Percentiles rank a stretch among this genome's conserved stretches.
Evolutionary conservation across 2,888 invertebrate genomes (phyloP).

Genomic region (Orchesellides sinensis): DNA sequence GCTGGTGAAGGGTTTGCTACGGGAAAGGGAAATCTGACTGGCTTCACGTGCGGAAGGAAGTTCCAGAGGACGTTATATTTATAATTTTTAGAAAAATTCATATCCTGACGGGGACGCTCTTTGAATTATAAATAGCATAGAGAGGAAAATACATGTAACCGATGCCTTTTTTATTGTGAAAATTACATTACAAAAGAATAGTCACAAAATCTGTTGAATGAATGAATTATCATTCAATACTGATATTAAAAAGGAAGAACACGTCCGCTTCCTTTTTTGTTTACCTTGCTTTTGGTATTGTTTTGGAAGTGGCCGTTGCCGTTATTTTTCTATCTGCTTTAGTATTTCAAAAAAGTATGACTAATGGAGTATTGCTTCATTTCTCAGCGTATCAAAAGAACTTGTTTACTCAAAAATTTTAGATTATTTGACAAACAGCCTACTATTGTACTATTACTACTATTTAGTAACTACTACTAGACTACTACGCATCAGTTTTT

Average conservation of each 20-base stretch:
- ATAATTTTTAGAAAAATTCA: slow-evolving; percentile 33
- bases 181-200: too few relatives aligned
- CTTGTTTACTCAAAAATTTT: too few relatives aligned
- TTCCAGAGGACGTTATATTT: slow-evolving; percentile 26
- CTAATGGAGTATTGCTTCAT: too few relatives aligned
- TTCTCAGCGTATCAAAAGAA: too few relatives aligned
- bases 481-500: too few relatives aligned
- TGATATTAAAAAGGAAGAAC: slow-evolving; percentile 10
- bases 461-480: too few relatives aligned
- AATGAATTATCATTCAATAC: neutral
- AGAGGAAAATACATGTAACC: neutral
- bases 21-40: slow-evolving; percentile 55
- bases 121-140: slow-evolving; percentile 47
- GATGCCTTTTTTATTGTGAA: neutral
- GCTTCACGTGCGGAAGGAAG: slow-evolving; percentile 52
- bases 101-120: slow-evolving; percentile 33
- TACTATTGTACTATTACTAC: too few relatives aligned
- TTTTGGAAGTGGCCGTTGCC: neutral
- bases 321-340: too few relatives aligned
- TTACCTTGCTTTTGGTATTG: neutral
- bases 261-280: slow-evolving; percentile 49
- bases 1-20: slow-evolving; percentile 6
- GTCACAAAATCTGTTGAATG: neutral
- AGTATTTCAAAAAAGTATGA: too few relatives aligned
- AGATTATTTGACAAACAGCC: too few relatives aligned